Evolutionary conservation across 2,113 vertebrate species (phyloP), one percentile per base, ranked within the genome.

Genomic region (Eretmochelys imbricata): DNA sequence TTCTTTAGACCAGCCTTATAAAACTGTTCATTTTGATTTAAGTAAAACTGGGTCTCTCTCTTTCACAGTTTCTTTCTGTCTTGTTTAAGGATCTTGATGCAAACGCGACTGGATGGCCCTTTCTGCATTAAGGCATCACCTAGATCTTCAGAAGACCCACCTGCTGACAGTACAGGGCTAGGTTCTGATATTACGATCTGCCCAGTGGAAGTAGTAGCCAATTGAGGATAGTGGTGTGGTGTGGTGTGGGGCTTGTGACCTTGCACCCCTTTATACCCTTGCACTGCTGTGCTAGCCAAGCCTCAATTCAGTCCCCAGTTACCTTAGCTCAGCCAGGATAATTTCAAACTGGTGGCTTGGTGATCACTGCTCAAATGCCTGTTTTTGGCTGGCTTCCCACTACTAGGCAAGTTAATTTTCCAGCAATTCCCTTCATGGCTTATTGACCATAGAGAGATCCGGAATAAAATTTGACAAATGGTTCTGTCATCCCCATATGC

Each of bases 401-500:
- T 25, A 78, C 25, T 4, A 29, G 92, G 90, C 92, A 83, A 91
- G 90, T 79, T n/a, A 88, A 82, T 82, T 93, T n/a, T 89, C 80
- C 84, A 65, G 85, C 54, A 92, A 89, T 91, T 83, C 25, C 6
- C 75, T 88, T 50, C 1, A 1, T 31, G 92, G 42, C 80, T 93
- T 93, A 85, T 94, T 94, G 89, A 92, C 90, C 88, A 50, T 79
- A 51, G 79, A 19, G 65, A 90, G 85, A 88, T 87, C 75, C 85
- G 89, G 78, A 78, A 86, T 89, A 53, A 90, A 93, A 89, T 72
- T 17, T 84, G 75, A 20, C 65, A 62, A 92, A 92, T 91, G 94
- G 65, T 50, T 88, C 89, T 87, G 69, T 90, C 90, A 53, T 89
- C 94, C 24, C 75, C 42, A 46, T 78, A 78, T 16, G 11, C 27